Evolutionary conservation across 1,140 invertebrate genomes (phyloP).

Genomic region (Oryzaephilus surinamensis): DNA sequence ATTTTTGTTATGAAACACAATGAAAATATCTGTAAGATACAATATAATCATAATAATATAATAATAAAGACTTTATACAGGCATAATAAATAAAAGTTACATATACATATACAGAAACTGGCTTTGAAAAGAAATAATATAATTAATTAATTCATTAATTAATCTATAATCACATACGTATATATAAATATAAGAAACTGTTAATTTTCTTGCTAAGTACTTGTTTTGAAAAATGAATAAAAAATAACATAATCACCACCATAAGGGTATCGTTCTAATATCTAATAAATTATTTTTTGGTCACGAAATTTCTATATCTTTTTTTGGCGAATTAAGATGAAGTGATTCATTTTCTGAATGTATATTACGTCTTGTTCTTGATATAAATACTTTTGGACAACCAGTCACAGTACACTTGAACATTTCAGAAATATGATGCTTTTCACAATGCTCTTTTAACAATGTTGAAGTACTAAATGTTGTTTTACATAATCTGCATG

Average conservation of each 20-base stretch:
- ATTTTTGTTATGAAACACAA: background rate
- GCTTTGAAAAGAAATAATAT: too few species aligned
- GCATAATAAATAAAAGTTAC: too few species aligned
- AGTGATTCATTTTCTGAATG: constrained; percentile 50
- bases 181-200: constrained; percentile 8
- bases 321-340: constrained; percentile 31
- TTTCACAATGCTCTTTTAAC: constrained; percentile 57
- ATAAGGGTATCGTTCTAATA: constrained; percentile 30
- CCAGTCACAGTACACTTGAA: constrained; percentile 68
- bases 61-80: too few species aligned
- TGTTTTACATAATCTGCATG: constrained; percentile 54
- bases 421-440: constrained; percentile 59
- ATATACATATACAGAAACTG: too few species aligned
- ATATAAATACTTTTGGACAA: constrained; percentile 73
- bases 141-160: too few species aligned
- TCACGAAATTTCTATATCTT: constrained; percentile 32
- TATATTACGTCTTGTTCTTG: constrained; percentile 58
- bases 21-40: constrained; percentile 4
- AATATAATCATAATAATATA: constrained; percentile 2
- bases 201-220: constrained; percentile 9
- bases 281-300: constrained; percentile 25
- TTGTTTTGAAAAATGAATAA: background rate
- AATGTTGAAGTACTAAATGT: constrained; percentile 46
- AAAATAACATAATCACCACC: constrained; percentile 33
- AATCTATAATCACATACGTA: background rate